A percentile compares a stretch with the other conserved stretches of the same genome.
These are phyloP conservation scores for Pachyrhynchus sulphureomaculatus DNA, from an alignment of 1,140 invertebrate genomes.

Conservation along the genomic window DNA sequence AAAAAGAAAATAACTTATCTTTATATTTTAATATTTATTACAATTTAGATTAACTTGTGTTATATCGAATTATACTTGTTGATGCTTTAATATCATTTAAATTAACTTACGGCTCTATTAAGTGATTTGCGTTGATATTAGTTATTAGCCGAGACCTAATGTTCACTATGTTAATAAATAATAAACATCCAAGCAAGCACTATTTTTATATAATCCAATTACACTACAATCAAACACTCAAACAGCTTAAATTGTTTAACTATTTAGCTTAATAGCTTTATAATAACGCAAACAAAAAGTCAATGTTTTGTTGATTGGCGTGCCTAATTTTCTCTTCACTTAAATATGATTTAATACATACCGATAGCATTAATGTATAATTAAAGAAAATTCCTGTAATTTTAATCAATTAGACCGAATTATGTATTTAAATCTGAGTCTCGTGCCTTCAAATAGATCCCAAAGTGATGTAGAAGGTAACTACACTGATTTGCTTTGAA, in stretches of 20 bases:
- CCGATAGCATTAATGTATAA: conserved; percentile 46
- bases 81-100: too few relatives aligned
- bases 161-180: conserved; percentile 1
- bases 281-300: conserved; percentile 44
- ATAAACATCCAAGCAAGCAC: conserved; percentile 1
- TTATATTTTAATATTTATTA: too few relatives aligned
- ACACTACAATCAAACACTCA: conserved; percentile 7
- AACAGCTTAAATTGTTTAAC: conserved; percentile 24
- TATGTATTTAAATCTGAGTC: conserved; percentile 23
- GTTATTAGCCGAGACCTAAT: background rate
- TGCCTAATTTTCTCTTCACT: conserved; percentile 40
- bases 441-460: conserved; percentile 3
- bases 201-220: background rate
- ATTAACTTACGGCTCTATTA: conserved; percentile 8
- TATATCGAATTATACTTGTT: too few relatives aligned
- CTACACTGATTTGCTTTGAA: too few relatives aligned
- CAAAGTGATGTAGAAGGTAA: background rate
- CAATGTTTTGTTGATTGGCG: conserved; percentile 44
- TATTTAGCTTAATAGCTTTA: conserved; percentile 41
- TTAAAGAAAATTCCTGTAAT: conserved; percentile 47
- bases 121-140: conserved; percentile 16
- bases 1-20: too few relatives aligned
- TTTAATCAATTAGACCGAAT: conserved; percentile 22
- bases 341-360: conserved; percentile 43
- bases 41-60: too few relatives aligned